Conservation (phyloP, 1,140 invertebrate genomes). For the Centruroides sculpturatus region DNA sequence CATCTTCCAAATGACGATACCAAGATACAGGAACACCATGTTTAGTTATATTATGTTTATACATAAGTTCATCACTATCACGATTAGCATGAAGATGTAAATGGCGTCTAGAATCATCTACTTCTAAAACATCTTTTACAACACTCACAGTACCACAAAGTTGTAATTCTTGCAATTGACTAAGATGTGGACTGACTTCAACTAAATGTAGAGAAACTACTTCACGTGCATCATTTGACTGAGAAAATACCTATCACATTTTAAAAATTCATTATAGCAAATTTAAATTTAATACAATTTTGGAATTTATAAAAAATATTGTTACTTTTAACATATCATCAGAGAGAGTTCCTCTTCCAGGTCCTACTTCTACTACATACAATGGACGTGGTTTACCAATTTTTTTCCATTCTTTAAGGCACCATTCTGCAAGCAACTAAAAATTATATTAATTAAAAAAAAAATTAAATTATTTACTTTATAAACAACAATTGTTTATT, state of each 20-base stretch:
- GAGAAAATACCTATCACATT: constrained; percentile 11
- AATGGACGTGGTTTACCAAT: constrained; percentile 44
- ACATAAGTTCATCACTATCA: constrained; percentile 13
- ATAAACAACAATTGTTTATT: not conserved
- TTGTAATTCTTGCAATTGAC: constrained; percentile 56
- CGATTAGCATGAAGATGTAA: constrained; percentile 9
- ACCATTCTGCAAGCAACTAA: constrained; percentile 57
- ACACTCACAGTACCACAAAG: constrained; percentile 44
- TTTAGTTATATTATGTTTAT: constrained; percentile 25
- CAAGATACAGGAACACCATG: constrained; percentile 65
- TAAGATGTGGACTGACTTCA: constrained; percentile 71
- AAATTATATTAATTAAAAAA: constrained; percentile 35
- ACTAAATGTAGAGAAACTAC: constrained; percentile 67
- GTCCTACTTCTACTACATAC: constrained; percentile 86
- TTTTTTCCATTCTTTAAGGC: constrained; percentile 60
- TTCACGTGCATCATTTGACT: constrained; percentile 21
- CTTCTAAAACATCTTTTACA: constrained; percentile 15
- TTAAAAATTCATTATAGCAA: not conserved
- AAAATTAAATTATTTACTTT: not conserved
- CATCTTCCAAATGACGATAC: constrained; percentile 65
- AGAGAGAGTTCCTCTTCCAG: constrained; percentile 76
- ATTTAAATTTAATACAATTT: not conserved
- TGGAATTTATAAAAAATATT: not conserved
- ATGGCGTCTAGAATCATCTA: constrained; percentile 11
- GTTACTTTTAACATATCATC: constrained; percentile 58